Evolutionary conservation across 1,140 invertebrate species (phyloP).

Genomic region (Microplitis demolitor): DNA sequence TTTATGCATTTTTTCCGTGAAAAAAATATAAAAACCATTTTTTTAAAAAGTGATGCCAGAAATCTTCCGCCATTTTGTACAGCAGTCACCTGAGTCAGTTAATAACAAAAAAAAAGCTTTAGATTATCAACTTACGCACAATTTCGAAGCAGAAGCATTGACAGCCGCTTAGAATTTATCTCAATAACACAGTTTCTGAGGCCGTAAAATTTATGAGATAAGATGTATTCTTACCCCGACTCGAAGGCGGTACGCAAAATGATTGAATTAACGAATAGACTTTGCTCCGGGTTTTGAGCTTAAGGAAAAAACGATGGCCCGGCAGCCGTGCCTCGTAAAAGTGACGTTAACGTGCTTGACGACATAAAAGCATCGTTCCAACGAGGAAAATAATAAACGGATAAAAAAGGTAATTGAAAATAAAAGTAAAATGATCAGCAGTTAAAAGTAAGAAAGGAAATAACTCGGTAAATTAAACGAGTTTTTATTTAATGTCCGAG

Average conservation of each 20-base stretch:
- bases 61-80: too few species aligned
- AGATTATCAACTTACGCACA: too few species aligned
- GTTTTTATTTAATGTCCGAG: neutral
- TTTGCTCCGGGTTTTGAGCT: too few species aligned
- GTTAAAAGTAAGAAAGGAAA: neutral
- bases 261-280: constrained; percentile 10
- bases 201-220: neutral
- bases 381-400: neutral
- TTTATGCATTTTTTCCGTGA: too few species aligned
- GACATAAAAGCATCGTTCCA: constrained; percentile 3
- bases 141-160: too few species aligned
- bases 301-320: too few species aligned
- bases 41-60: too few species aligned
- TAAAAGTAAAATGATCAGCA: constrained; percentile 10
- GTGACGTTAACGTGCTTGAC: constrained; percentile 13
- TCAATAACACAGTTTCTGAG: neutral
- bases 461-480: neutral
- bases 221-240: neutral
- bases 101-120: too few species aligned
- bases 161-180: too few species aligned
- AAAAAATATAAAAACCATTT: too few species aligned
- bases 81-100: too few species aligned
- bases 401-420: neutral
- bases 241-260: constrained; percentile 9
- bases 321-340: neutral